phyloP scores from a whole-genome alignment of 2,888 invertebrate species.

The Enchytraeus crypticus region DNA sequence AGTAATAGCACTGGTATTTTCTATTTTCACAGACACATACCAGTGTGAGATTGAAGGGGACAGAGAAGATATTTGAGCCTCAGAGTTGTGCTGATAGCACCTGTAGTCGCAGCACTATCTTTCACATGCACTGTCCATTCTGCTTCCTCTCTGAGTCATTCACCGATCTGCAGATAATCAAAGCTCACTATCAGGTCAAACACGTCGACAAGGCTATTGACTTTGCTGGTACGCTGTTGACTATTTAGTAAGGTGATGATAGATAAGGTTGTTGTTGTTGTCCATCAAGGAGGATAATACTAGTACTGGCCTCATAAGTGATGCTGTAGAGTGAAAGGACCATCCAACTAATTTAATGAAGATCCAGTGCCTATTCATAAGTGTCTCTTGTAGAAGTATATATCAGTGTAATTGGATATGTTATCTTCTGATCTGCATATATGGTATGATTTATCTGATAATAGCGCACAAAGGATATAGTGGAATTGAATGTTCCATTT shows the following conservation, averaged over 20 bases:
- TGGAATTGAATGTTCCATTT: no score
- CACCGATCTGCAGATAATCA: constrained; percentile 45
- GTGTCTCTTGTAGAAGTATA: no score
- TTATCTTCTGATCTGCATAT: no score
- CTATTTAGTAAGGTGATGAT: neutral
- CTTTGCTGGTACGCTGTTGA: constrained; percentile 47
- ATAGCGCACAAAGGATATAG: no score
- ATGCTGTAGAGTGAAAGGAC: no score
- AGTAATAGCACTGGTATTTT: no score
- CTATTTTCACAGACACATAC: constrained; percentile 32
- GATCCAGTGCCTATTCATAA: no score
- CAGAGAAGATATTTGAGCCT: constrained; percentile 44
- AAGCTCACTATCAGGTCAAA: constrained; percentile 48
- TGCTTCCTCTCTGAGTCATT: constrained; percentile 44
- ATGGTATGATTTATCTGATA: no score
- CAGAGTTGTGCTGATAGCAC: constrained; percentile 37
- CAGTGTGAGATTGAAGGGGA: constrained; percentile 46
- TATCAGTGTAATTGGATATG: no score
- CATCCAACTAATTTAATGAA: no score
- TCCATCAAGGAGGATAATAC: no score
- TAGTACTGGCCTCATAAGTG: no score
- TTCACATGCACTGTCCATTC: constrained; percentile 48
- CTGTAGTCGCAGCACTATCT: constrained; percentile 34
- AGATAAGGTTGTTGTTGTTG: neutral
- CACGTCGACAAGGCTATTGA: constrained; percentile 49